A percentile compares a stretch with the other conserved stretches of the same genome.
Conservation (phyloP, 2,797 vertebrate genomes). For the Arnoldichthys spilopterus region DNA sequence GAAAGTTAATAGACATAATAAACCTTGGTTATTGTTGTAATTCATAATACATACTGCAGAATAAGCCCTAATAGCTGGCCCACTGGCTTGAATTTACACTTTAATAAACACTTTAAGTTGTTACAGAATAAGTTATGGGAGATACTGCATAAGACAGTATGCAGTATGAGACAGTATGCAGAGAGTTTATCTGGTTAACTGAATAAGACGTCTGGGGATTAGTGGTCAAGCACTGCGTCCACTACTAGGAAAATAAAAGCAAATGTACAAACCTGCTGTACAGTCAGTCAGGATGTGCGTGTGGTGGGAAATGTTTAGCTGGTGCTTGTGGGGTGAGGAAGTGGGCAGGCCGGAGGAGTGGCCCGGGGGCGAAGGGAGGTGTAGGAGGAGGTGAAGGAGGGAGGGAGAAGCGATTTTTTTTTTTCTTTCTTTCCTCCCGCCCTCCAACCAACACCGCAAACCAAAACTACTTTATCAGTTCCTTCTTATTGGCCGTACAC, state of each 20-base stretch:
- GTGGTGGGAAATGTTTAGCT: neutral
- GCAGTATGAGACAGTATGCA: too few species aligned
- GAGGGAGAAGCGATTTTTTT: constrained; percentile 32
- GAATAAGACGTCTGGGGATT: neutral
- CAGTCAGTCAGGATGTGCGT: neutral
- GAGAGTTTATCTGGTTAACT: neutral
- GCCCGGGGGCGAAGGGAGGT: constrained; percentile 45
- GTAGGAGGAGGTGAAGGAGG: constrained; percentile 44
- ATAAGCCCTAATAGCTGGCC: too few species aligned
- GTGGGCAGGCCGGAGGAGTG: constrained; percentile 44
- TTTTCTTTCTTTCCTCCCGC: neutral
- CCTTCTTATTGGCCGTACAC: constrained; percentile 42
- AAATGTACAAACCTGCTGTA: neutral
- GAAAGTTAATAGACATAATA: too few species aligned
- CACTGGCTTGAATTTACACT: too few species aligned
- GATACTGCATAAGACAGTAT: neutral
- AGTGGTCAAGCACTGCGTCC: neutral
- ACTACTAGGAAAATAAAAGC: neutral
- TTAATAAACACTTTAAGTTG: too few species aligned
- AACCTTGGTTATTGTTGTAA: too few species aligned
- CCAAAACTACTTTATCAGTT: constrained; percentile 47
- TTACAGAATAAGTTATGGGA: neutral
- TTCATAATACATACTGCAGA: neutral
- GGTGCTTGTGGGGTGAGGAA: constrained; percentile 37
- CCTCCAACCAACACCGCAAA: constrained; percentile 14